Conservation (phyloP, 2,797 vertebrate species). For the Okamejei kenojei region DNA sequence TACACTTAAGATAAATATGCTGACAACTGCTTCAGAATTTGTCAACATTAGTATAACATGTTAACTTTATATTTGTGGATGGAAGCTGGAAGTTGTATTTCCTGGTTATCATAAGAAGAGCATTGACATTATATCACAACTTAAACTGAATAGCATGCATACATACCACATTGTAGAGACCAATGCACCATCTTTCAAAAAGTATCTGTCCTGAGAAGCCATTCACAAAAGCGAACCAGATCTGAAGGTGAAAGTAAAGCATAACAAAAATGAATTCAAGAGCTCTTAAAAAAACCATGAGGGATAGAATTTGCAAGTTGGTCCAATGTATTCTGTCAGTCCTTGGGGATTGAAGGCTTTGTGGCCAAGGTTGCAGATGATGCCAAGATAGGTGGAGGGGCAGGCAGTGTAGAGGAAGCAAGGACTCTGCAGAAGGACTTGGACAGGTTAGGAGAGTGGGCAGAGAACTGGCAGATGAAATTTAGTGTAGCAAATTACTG, state of each 20-base stretch:
- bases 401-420: too few relatives aligned
- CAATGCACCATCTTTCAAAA: slow-evolving; percentile 97
- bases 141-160: neutral
- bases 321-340: neutral
- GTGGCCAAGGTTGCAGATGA: too few relatives aligned
- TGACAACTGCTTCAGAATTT: neutral
- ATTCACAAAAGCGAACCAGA: slow-evolving; percentile 98
- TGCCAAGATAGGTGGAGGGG: too few relatives aligned
- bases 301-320: neutral
- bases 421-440: too few relatives aligned
- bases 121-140: neutral
- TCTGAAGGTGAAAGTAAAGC: slow-evolving; percentile 60
- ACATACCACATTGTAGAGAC: slow-evolving; percentile 98
- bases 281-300: neutral
- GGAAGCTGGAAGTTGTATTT: neutral
- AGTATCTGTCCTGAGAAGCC: slow-evolving; percentile 98
- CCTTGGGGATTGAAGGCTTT: neutral
- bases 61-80: neutral
- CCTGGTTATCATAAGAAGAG: neutral
- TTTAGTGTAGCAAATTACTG: too few relatives aligned
- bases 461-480: too few relatives aligned
- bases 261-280: neutral
- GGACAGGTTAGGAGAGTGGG: too few relatives aligned
- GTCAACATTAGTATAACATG: neutral
- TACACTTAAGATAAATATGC: neutral